A percentile compares a stretch with the other conserved stretches of the same genome.
Conservation (phyloP, 2,113 vertebrate species). For the Neotoma lepida region DNA sequence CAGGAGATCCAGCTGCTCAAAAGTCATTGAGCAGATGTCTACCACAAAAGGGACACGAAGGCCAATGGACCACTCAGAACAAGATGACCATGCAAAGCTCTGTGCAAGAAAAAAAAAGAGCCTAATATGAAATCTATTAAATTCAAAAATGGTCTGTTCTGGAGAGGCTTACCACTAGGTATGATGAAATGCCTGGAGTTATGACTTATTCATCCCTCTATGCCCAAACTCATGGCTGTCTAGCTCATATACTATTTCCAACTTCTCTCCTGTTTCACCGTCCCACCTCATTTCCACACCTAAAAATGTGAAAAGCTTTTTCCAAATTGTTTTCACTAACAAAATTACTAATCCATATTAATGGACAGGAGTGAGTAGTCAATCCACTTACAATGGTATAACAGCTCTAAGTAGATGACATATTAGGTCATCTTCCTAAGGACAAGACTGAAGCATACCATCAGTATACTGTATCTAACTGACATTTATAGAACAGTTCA, state of each 20-base stretch:
- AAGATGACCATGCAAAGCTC: constrained; percentile 97
- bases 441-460: background rate
- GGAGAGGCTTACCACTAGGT: background rate
- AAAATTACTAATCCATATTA: constrained; percentile 1
- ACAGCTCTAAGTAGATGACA: background rate
- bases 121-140: constrained; percentile 28
- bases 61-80: constrained; percentile 98
- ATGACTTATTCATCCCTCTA: background rate
- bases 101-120: constrained; percentile 67
- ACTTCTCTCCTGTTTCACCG: background rate
- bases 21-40: constrained; percentile 96
- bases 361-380: background rate
- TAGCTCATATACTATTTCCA: background rate
- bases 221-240: background rate
- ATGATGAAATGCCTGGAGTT: no score
- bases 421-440: background rate
- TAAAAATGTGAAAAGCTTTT: background rate
- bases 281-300: background rate
- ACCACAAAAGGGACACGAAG: constrained; percentile 97
- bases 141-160: background rate
- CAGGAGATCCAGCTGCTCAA: constrained; percentile 97
- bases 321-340: background rate
- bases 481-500: background rate
- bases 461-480: background rate
- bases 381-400: background rate